A percentile compares a stretch with the other conserved stretches of the same genome.
Conservation (phyloP, 2,797 vertebrate species). For the Paratrypauchen microcephalus region DNA sequence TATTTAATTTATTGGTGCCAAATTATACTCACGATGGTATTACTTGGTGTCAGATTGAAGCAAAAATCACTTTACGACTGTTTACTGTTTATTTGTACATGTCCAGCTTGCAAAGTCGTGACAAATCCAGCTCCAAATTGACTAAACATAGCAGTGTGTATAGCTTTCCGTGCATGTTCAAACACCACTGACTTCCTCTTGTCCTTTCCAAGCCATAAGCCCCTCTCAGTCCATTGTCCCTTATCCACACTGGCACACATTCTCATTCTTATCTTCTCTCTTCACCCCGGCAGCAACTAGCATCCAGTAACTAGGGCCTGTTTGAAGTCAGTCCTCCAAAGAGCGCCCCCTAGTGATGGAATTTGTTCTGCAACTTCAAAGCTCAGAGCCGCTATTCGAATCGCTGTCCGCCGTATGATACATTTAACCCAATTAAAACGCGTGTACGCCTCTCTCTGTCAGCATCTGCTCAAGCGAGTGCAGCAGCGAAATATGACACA, state of each 20-base stretch:
- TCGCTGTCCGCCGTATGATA: neutral
- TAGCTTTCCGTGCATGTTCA: neutral
- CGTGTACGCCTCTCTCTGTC: neutral
- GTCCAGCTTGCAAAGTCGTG: neutral
- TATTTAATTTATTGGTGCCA: too few relatives aligned
- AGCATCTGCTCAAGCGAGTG: constrained; percentile 6
- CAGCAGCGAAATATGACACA: neutral
- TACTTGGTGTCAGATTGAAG: neutral
- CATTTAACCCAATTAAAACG: constrained; percentile 9
- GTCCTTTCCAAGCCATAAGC: neutral
- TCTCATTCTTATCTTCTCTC: neutral
- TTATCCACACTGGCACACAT: constrained; percentile 11
- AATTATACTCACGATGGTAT: too few relatives aligned
- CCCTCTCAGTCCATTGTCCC: constrained; percentile 4
- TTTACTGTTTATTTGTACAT: neutral
- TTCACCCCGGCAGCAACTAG: constrained; percentile 2
- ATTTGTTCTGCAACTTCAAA: constrained; percentile 32
- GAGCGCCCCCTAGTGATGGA: constrained; percentile 45
- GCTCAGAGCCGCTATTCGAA: constrained; percentile 10
- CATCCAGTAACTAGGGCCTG: constrained; percentile 38
- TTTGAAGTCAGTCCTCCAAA: constrained; percentile 62
- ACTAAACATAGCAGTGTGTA: neutral
- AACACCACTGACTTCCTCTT: neutral
- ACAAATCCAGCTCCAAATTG: neutral
- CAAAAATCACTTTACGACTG: neutral